These are phyloP conservation scores for Antechinus stuartii DNA, from an alignment of 2,113 vertebrate species.

Conservation along the genomic window DNA sequence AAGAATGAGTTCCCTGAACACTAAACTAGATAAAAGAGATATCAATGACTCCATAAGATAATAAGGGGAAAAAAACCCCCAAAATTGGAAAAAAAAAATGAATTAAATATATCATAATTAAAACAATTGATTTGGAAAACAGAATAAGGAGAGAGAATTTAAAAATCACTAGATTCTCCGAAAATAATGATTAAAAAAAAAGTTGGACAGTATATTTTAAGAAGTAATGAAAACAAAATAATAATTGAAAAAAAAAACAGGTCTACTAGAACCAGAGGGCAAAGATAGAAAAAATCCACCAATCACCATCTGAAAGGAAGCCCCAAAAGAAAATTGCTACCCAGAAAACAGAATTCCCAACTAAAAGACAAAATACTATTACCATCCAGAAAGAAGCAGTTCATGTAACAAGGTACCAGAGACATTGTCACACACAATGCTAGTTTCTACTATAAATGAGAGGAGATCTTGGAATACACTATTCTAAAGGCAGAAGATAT, in stretches of 20 bases:
- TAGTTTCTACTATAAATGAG: neutral
- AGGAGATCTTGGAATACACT: neutral
- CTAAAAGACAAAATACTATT: neutral
- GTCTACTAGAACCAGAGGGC: neutral
- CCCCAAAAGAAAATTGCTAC: neutral
- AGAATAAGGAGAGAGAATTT: neutral
- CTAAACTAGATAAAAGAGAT: neutral
- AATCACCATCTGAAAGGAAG: neutral
- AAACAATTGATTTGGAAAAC: neutral
- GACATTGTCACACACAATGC: neutral
- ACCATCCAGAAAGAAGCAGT: neutral
- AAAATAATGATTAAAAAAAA: neutral
- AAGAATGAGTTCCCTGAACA: neutral
- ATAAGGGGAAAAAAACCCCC: neutral
- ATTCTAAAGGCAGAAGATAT: neutral
- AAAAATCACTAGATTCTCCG: neutral
- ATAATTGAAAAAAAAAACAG: neutral
- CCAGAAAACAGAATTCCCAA: neutral
- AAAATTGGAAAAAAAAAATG: neutral
- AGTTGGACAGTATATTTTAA: neutral
- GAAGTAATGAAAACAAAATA: no score
- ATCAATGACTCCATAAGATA: neutral
- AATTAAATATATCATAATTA: neutral
- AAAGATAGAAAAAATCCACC: neutral
- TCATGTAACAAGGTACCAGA: neutral